These are phyloP conservation scores for Steinernema scapterisci DNA, from an alignment of 2,888 invertebrate species.

Conservation along the genomic window DNA sequence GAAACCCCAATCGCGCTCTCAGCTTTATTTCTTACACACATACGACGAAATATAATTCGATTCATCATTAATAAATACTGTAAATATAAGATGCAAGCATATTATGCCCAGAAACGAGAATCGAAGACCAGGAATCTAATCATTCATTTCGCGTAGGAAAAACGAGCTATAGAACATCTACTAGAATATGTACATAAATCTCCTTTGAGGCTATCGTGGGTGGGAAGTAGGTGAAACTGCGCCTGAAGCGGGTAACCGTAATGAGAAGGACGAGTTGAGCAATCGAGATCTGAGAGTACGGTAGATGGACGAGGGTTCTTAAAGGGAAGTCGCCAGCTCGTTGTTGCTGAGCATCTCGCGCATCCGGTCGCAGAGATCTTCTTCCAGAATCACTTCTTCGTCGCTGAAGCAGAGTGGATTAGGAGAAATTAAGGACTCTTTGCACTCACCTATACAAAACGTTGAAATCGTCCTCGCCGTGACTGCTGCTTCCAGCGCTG, in stretches of 20 bases:
- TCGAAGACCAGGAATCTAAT: not conserved
- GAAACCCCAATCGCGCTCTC: constrained; percentile 1
- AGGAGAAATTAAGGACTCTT: not conserved
- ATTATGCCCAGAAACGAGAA: not conserved
- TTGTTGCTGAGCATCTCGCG: constrained; percentile 16
- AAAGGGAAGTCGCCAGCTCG: not conserved
- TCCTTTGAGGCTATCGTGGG: not conserved
- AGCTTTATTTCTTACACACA: constrained; percentile 23
- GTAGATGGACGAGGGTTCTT: not conserved
- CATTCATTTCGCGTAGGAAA: too few relatives aligned
- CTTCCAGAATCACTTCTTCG: constrained; percentile 14
- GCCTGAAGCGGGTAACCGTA: not conserved
- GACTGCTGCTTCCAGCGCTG: constrained; percentile 26
- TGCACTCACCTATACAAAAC: not conserved
- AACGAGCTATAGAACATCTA: constrained; percentile 19
- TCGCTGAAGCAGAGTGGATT: not conserved
- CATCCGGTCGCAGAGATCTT: constrained; percentile 31
- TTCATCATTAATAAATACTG: constrained; percentile 22
- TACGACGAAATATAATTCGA: constrained; percentile 24
- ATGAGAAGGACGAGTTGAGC: not conserved
- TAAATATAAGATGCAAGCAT: constrained; percentile 1
- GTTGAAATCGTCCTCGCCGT: constrained; percentile 29
- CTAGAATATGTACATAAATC: constrained; percentile 19
- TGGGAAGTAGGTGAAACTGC: not conserved
- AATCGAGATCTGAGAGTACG: constrained; percentile 3